These are phyloP conservation scores for Drosophila quinaria DNA, from an alignment of 2,888 invertebrate species.

Conservation along the genomic window DNA sequence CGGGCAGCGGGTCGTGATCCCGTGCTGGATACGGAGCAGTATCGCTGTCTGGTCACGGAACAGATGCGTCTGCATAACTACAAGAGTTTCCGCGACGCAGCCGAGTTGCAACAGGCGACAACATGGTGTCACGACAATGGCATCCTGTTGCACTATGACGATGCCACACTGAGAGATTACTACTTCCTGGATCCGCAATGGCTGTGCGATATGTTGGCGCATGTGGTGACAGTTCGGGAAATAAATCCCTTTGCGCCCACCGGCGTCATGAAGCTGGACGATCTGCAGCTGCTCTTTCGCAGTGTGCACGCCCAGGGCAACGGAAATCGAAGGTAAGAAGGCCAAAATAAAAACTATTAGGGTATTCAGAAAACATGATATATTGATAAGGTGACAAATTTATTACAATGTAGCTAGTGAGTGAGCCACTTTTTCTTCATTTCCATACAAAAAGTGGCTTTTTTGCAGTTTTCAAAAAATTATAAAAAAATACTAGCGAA, in stretches of 20 bases:
- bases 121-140: constrained; percentile 99
- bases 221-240: constrained; percentile 98
- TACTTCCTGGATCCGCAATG: constrained; percentile 99
- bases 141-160: constrained; percentile 96
- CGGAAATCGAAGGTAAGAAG: constrained; percentile 86
- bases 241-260: constrained; percentile 97
- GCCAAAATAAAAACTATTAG: not conserved
- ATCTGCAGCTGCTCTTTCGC: constrained; percentile 96
- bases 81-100: constrained; percentile 89
- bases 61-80: constrained; percentile 85
- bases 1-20: constrained; percentile 91
- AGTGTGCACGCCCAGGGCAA: constrained; percentile 92
- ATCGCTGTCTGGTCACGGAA: constrained; percentile 86
- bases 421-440: too few relatives aligned
- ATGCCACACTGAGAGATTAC: constrained; percentile 96
- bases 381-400: too few relatives aligned
- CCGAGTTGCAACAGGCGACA: constrained; percentile 97
- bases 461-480: too few relatives aligned
- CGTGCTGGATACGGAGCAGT: constrained; percentile 93
- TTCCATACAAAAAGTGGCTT: too few relatives aligned
- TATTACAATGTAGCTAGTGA: too few relatives aligned
- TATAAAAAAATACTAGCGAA: too few relatives aligned
- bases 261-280: constrained; percentile 97
- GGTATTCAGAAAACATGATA: too few relatives aligned
- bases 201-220: constrained; percentile 98